Percentiles rank a stretch among this genome's conserved stretches.
Conservation (phyloP, 2,888 invertebrate species). For the Oligia strigilis region DNA sequence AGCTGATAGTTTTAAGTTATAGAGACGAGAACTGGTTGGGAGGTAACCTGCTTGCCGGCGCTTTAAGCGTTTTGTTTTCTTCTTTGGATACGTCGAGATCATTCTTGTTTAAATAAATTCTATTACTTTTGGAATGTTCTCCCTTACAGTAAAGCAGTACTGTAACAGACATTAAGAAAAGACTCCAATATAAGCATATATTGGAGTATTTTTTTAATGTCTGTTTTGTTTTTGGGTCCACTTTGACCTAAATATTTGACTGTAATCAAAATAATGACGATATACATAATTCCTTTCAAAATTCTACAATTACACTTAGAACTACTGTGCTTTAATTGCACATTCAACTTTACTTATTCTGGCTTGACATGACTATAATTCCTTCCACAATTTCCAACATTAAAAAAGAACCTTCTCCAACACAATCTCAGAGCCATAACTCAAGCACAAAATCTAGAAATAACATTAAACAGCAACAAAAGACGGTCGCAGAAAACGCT, state of each 20-base stretch:
- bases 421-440: slow-evolving; percentile 53
- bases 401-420: slow-evolving; percentile 39
- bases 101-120: background rate
- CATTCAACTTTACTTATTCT: background rate
- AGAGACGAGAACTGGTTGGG: slow-evolving; percentile 22
- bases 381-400: background rate
- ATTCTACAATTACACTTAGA: background rate
- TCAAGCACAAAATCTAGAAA: slow-evolving; percentile 58
- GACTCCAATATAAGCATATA: background rate
- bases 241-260: background rate
- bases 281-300: background rate
- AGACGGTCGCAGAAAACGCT: slow-evolving; percentile 70
- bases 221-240: background rate
- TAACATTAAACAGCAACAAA: slow-evolving; percentile 69
- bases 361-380: background rate
- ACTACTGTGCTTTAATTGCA: too few relatives aligned
- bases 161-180: too few relatives aligned
- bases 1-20: slow-evolving; percentile 50
- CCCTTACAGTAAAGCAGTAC: too few relatives aligned
- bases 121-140: background rate
- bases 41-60: slow-evolving; percentile 5
- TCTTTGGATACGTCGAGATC: background rate
- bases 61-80: slow-evolving; percentile 14
- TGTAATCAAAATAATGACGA: background rate
- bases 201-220: background rate